Evolutionary conservation across 2,797 vertebrate species (phyloP).

Genomic region (Tragopan temminckii): DNA sequence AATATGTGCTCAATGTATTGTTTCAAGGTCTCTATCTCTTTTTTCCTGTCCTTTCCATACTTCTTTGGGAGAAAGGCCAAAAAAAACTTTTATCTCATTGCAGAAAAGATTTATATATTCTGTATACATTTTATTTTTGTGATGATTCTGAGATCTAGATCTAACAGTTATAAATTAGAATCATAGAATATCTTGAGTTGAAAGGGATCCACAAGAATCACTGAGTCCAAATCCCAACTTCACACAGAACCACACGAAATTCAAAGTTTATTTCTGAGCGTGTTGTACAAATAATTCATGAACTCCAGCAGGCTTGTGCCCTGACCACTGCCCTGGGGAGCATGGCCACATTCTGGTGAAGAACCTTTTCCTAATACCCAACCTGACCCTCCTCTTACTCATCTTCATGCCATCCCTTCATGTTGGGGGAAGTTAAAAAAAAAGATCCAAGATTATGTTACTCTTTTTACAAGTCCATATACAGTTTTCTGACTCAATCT

Average conservation of each 20-base stretch:
- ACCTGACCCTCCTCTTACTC: neutral
- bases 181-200: neutral
- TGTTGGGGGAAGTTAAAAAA: neutral
- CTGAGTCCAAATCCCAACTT: neutral
- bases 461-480: neutral
- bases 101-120: neutral
- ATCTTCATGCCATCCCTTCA: neutral
- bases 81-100: neutral
- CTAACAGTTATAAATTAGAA: neutral
- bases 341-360: neutral
- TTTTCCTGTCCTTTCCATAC: neutral
- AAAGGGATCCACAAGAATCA: neutral
- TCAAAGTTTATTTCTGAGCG: neutral
- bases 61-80: neutral
- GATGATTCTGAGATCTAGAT: neutral
- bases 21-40: conserved; percentile 1
- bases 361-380: neutral
- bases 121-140: neutral
- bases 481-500: neutral
- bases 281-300: neutral
- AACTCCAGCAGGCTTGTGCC: neutral
- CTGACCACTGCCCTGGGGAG: neutral
- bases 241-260: neutral
- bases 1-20: neutral
- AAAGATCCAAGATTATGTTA: neutral